A percentile compares a stretch with the other conserved stretches of the same genome.
These are phyloP conservation scores for Strix uralensis DNA, from an alignment of 2,113 vertebrate genomes.

Conservation along the genomic window DNA sequence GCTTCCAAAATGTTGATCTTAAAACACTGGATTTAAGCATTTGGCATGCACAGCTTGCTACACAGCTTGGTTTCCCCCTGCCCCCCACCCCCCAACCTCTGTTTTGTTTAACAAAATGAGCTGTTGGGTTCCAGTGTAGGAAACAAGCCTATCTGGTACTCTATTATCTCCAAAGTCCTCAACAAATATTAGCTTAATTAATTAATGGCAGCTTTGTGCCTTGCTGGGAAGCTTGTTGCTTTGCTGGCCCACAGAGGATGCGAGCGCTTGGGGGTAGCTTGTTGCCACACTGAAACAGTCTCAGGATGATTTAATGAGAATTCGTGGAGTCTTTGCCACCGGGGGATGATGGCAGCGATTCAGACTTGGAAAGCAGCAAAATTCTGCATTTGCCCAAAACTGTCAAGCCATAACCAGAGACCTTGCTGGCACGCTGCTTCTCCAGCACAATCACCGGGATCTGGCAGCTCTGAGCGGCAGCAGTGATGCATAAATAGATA, in stretches of 20 bases:
- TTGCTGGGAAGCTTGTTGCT: background rate
- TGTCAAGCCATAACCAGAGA: background rate
- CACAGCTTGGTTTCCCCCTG: background rate
- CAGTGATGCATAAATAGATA: background rate
- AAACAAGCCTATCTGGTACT: accelerated
- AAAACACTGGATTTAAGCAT: background rate
- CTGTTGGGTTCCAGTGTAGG: background rate
- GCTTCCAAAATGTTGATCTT: background rate
- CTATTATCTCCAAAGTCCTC: background rate
- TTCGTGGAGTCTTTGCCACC: background rate
- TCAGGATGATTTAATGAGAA: background rate
- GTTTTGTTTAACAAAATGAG: background rate
- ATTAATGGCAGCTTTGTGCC: background rate
- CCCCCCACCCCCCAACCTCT: background rate
- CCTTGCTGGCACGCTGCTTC: background rate
- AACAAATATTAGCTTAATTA: background rate
- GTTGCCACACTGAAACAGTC: background rate
- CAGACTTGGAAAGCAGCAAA: background rate
- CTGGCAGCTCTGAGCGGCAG: background rate
- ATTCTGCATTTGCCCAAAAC: background rate
- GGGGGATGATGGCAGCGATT: background rate
- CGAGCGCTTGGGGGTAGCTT: accelerated
- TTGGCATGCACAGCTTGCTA: background rate
- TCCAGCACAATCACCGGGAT: background rate
- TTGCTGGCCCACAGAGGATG: background rate